phyloP scores from a whole-genome alignment of 2,113 vertebrate genomes.

The Australoheros scitulus region DNA sequence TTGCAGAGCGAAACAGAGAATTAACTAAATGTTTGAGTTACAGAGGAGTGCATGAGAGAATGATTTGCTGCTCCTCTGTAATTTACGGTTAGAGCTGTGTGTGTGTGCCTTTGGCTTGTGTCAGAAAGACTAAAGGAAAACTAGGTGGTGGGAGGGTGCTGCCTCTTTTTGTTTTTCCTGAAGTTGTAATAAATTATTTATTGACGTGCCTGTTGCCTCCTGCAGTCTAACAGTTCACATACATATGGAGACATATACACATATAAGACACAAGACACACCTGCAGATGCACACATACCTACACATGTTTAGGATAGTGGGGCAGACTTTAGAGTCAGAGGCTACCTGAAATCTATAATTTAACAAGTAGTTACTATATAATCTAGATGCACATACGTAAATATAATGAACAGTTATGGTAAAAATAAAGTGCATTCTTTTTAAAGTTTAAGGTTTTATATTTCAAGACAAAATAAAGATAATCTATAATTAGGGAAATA shows the following conservation, averaged over 20 bases:
- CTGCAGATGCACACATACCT: conserved; percentile 5
- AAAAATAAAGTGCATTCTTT: not conserved
- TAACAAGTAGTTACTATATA: not conserved
- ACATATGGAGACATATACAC: not conserved
- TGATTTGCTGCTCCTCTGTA: conserved; percentile 65
- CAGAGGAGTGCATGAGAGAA: conserved; percentile 41
- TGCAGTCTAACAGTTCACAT: conserved; percentile 10
- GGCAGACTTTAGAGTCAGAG: not conserved
- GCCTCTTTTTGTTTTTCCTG: conserved; percentile 30
- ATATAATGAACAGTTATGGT: not conserved
- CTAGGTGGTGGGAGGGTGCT: not conserved
- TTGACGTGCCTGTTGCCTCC: conserved; percentile 11
- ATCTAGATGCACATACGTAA: not conserved
- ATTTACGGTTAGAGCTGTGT: conserved; percentile 51
- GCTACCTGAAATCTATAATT: not conserved
- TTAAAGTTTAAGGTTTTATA: not conserved
- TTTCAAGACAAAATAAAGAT: not conserved
- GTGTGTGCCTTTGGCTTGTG: conserved; percentile 37
- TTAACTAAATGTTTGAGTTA: conserved; percentile 63
- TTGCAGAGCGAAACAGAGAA: conserved; percentile 47
- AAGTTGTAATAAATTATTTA: conserved; percentile 50
- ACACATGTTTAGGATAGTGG: not conserved
- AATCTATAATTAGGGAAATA: no score
- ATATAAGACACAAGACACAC: not conserved
- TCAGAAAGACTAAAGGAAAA: conserved; percentile 36